Evolutionary conservation across 2,888 invertebrate species (phyloP), one percentile per base, ranked within the genome.

Genomic region (Drosophila leonis): DNA sequence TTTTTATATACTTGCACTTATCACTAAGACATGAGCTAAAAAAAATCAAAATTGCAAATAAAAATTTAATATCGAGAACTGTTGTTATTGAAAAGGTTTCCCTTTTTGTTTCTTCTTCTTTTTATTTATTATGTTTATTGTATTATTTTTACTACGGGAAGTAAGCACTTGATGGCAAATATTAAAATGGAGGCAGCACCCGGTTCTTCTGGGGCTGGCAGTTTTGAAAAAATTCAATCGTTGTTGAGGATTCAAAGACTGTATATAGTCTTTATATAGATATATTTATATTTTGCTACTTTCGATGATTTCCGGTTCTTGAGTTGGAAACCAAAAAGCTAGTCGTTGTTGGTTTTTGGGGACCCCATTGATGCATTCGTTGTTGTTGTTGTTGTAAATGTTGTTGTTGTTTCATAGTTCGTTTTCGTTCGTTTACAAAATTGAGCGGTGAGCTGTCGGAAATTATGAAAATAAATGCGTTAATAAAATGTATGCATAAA

Each of bases 141-240:
- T 44, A 60, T 75, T 78, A 10, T 48, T 59, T 69, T 72, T 72
- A 69, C 66, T 75, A 61, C 82, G 81, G 83, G 82, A 78, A 81
- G 69, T 78, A 73, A 62, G 83, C 89, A 80, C 81, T 90, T 81
- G 20, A 18, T 72, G 84, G 82, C 87, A 83, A 33, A 78, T 75
- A 55, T 60, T 61, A 27, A 49, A 49, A 55, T 67, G 42, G 31
- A 63, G 61, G 15, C 72, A 80, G 80, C 69, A 60, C 27, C 69
- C 66, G 24, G 64, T 18, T 71, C 27, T 49, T 55, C 8, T 65
- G 41, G 63, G 56, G 55, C 65, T 62, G 52, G 59, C 86, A 89
- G 90, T 88, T 81, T 72, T 85, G 88, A 87, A 87, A 87, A 87
- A 87, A 87, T 87, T 87, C 88, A 85, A 74, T 79, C 86, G 90